These are phyloP conservation scores for Strigamia transsilvanica DNA, from an alignment of 2,888 invertebrate genomes.

Conservation along the genomic window DNA sequence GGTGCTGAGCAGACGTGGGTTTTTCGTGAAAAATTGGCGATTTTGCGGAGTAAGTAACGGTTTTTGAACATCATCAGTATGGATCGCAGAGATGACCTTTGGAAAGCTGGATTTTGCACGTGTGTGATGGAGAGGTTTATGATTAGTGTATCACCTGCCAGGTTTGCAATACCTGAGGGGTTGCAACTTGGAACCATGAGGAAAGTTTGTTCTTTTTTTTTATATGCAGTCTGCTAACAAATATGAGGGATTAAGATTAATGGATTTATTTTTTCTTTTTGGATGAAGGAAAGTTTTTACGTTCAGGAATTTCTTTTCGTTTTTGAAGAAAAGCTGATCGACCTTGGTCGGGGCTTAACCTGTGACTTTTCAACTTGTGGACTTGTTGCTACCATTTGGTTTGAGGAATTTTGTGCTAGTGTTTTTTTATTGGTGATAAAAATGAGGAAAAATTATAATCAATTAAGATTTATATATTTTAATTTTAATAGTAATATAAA, in stretches of 20 bases:
- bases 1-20: too few species aligned
- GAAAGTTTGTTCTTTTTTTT: neutral
- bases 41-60: too few species aligned
- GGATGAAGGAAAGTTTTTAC: neutral
- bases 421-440: too few species aligned
- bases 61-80: too few species aligned
- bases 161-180: neutral
- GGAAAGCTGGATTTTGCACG: neutral
- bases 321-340: neutral
- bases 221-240: neutral
- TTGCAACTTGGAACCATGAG: neutral
- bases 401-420: too few species aligned
- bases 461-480: too few species aligned
- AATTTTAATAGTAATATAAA: too few species aligned
- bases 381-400: neutral
- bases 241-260: neutral
- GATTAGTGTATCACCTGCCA: conserved; percentile 14
- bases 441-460: too few species aligned
- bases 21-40: too few species aligned
- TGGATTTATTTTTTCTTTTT: neutral
- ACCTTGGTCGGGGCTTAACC: neutral
- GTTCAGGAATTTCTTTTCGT: neutral
- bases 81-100: too few species aligned
- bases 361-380: neutral
- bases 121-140: neutral